Percentiles rank a stretch among this genome's conserved stretches.
phyloP scores from a whole-genome alignment of 2,888 invertebrate species.

The Empis livida region DNA sequence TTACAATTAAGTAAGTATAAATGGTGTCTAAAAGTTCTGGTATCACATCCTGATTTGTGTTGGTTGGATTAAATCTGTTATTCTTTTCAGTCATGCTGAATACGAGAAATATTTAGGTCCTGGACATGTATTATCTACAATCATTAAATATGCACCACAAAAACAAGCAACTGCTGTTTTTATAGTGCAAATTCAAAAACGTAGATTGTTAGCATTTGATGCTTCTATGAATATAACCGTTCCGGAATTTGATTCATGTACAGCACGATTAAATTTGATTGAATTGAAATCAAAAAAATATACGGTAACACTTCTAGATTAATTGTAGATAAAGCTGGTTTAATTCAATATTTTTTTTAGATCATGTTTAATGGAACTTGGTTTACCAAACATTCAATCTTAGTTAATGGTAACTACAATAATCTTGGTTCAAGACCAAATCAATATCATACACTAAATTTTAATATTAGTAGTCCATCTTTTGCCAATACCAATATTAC shows the following conservation, averaged over 20 bases:
- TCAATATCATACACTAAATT: slow-evolving; percentile 54
- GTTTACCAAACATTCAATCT: slow-evolving; percentile 57
- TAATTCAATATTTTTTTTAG: slow-evolving; percentile 38
- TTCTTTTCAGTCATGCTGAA: too few species aligned
- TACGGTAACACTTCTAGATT: neutral
- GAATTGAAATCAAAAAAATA: slow-evolving; percentile 49
- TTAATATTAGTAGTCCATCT: slow-evolving; percentile 57
- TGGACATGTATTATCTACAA: too few species aligned
- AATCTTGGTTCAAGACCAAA: slow-evolving; percentile 55
- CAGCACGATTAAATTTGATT: slow-evolving; percentile 47
- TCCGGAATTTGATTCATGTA: slow-evolving; percentile 59
- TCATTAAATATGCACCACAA: slow-evolving; percentile 42
- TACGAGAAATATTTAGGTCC: too few species aligned
- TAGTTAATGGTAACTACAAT: slow-evolving; percentile 57
- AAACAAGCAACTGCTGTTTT: slow-evolving; percentile 45
- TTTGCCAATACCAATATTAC: slow-evolving; percentile 56
- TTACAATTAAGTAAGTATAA: slow-evolving; percentile 36
- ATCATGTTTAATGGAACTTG: slow-evolving; percentile 60
- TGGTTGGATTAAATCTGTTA: slow-evolving; percentile 11
- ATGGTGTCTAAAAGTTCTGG: too few species aligned
- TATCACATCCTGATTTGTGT: too few species aligned
- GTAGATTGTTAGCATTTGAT: slow-evolving; percentile 52
- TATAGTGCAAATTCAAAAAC: slow-evolving; percentile 50
- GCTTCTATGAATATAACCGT: slow-evolving; percentile 59
- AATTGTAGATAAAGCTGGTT: too few species aligned